Base-by-base conservation (phyloP, 1,140 invertebrate species). In the Drosophila littoralis region DNA sequence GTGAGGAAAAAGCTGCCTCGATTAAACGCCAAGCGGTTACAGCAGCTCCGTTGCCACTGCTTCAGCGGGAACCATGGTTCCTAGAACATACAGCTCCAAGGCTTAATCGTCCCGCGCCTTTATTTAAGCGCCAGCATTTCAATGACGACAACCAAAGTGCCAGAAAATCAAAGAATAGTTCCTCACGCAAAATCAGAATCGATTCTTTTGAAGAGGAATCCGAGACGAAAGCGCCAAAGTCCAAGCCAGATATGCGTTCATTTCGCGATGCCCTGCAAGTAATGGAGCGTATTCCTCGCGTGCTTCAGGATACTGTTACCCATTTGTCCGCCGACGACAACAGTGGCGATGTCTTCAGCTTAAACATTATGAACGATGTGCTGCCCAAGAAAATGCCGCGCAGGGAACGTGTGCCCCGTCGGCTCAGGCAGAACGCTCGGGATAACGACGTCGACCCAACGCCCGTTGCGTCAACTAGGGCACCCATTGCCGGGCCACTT, bases 231-330 rank as follows among this genome's bases (percentile, higher is more conserved):
- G 6, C 15, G 7, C 28, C 28, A 17, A 72, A 72, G 7, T 3
- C 54, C 0, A 35, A 33, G 35, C 35, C 15, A 28, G 77, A 89
- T 6, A 83, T 83, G n/a, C 73, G 70, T 0, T 77, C 84, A 0
- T 32, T 90, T 0, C 77, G 80, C 0, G 77, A 89, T 64, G 84
- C 84, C 0, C 8, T 89, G 12, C 74, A 89, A 17, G 84, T 84
- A 7, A 81, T 89, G 8, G 85, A 89, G 13, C 85, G 75, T 3
- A 84, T 89, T 65, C 84, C 84, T 3, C 69, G 68, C 10, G 85
- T 89, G 9, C 75, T 89, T 1, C 85, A 89, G 40, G 85, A 89
- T 9, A 90, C 84, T 1, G 85, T 89, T 0, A 89, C 36, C 13
- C 81, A 84, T 13, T 51, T 88, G 22, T 60, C 85, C 6, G 46